These are phyloP conservation scores for Cyphomyrus discorhynchus DNA, from an alignment of 2,113 vertebrate genomes.

Conservation along the genomic window DNA sequence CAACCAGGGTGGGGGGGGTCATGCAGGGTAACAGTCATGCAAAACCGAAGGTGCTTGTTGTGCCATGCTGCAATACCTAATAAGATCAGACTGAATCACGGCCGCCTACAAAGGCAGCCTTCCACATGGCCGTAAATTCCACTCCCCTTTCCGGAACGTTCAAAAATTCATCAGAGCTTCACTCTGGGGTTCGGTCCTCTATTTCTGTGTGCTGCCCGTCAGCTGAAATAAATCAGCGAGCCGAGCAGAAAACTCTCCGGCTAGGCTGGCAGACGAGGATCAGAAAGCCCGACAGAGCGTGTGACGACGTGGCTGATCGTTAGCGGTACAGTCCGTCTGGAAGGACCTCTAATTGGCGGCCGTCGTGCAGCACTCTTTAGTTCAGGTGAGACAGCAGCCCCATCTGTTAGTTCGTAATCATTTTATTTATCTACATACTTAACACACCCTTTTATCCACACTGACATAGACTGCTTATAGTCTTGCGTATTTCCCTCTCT, in stretches of 20 bases:
- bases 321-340: neutral
- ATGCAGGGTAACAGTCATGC: neutral
- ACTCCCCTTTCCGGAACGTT: neutral
- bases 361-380: neutral
- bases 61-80: neutral
- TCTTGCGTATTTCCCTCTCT: conserved; percentile 30
- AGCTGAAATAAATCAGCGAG: neutral
- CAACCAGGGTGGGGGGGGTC: conserved; percentile 11
- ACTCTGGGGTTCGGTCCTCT: neutral
- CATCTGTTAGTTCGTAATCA: conserved; percentile 1
- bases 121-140: neutral
- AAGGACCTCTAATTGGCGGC: conserved; percentile 3
- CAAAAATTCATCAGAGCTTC: neutral
- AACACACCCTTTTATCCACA: neutral
- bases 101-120: neutral
- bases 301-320: neutral
- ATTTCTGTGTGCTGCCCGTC: neutral
- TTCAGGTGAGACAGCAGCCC: conserved; percentile 25
- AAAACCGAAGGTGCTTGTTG: neutral
- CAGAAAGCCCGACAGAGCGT: neutral
- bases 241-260: neutral
- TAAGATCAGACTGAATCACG: neutral
- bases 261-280: neutral
- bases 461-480: conserved; percentile 19
- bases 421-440: neutral